phyloP scores from a whole-genome alignment of 2,797 vertebrate species.

The Catostomus latipinnis region DNA sequence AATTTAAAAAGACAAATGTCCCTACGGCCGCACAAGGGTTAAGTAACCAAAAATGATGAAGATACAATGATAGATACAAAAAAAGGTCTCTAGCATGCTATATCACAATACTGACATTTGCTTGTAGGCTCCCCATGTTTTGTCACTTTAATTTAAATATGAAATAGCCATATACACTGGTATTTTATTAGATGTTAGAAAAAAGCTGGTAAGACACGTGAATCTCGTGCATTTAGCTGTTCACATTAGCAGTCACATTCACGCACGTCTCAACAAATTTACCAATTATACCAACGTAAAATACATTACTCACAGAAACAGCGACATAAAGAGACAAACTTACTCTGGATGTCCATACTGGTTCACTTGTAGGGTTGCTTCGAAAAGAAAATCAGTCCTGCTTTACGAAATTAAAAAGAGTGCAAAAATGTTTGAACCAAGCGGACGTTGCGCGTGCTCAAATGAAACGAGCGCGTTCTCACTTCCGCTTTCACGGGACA shows the following conservation, averaged over 20 bases:
- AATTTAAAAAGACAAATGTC: no score
- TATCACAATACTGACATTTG: not conserved
- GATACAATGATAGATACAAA: not conserved
- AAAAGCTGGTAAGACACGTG: not conserved
- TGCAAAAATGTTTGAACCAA: slow-evolving; percentile 1
- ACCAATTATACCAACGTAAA: not conserved
- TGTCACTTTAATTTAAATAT: not conserved
- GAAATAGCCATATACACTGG: not conserved
- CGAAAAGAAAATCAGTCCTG: not conserved
- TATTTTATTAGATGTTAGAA: not conserved
- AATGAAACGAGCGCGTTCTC: not conserved
- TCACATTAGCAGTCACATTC: slow-evolving; percentile 9
- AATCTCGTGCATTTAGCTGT: not conserved
- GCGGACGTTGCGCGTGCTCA: slow-evolving; percentile 21
- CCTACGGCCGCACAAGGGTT: no score
- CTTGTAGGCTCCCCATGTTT: not conserved
- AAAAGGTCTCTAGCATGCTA: not conserved
- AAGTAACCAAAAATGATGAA: not conserved
- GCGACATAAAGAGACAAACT: not conserved
- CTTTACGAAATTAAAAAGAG: not conserved
- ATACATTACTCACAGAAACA: not conserved
- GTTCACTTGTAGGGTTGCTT: not conserved
- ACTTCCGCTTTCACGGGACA: slow-evolving; percentile 20
- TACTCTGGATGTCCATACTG: slow-evolving; percentile 42
- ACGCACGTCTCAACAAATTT: not conserved